These are phyloP conservation scores for Phania funesta DNA, from an alignment of 2,888 invertebrate species.

Conservation along the genomic window DNA sequence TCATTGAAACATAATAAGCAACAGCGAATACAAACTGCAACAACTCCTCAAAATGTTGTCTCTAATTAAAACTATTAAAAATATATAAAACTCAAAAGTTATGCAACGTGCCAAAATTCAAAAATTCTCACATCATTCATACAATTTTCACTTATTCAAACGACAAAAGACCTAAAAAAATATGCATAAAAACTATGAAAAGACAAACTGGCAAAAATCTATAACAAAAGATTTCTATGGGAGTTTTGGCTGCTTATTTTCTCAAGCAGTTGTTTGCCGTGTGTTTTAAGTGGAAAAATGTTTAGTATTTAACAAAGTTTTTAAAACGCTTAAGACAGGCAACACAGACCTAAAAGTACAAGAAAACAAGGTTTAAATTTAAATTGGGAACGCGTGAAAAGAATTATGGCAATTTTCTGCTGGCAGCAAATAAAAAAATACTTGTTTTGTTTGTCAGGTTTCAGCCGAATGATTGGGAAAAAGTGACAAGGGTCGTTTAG, in stretches of 20 bases:
- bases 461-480: conserved; percentile 40
- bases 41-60: not conserved
- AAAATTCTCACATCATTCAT: conserved; percentile 51
- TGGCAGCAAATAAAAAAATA: not conserved
- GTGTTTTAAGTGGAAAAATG: not conserved
- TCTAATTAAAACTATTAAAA: conserved; percentile 38
- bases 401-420: conserved; percentile 35
- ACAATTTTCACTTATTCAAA: conserved; percentile 13
- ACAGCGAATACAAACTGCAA: not conserved
- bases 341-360: not conserved
- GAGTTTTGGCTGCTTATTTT: conserved; percentile 17
- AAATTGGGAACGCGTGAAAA: conserved; percentile 59
- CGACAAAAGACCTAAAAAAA: not conserved
- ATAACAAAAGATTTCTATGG: conserved; percentile 51
- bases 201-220: conserved; percentile 19
- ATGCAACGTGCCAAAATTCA: conserved; percentile 51
- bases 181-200: not conserved
- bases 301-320: conserved; percentile 38
- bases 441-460: conserved; percentile 23
- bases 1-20: not conserved
- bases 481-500: conserved; percentile 42
- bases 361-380: conserved; percentile 28
- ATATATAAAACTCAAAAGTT: conserved; percentile 42
- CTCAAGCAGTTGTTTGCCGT: not conserved
- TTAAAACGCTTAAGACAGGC: conserved; percentile 12